These are phyloP conservation scores for Incurvaria masculella DNA, from an alignment of 2,888 invertebrate genomes.

Conservation along the genomic window DNA sequence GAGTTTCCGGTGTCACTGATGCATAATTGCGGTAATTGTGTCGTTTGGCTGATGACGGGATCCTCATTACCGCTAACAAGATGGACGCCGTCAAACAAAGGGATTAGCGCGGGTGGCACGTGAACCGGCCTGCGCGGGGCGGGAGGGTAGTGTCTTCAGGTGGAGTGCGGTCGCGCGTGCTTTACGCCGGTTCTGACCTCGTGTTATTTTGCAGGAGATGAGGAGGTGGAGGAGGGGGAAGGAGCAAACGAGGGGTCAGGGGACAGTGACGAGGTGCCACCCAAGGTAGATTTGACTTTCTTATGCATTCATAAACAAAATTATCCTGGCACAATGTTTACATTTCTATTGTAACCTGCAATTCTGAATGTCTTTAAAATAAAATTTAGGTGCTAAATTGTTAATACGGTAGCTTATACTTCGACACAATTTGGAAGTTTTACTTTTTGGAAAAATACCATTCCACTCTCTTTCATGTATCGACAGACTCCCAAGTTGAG, in stretches of 20 bases:
- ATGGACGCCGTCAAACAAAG: slow-evolving; percentile 76
- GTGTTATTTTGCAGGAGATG: slow-evolving; percentile 48
- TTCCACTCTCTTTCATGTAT: too few species aligned
- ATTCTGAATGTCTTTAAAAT: slow-evolving; percentile 4
- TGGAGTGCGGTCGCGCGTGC: slow-evolving; percentile 23
- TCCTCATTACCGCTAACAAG: slow-evolving; percentile 71
- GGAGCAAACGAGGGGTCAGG: slow-evolving; percentile 68
- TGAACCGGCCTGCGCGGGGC: slow-evolving; percentile 22
- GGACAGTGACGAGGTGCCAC: slow-evolving; percentile 68
- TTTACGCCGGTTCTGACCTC: slow-evolving; percentile 8
- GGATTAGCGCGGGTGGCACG: slow-evolving; percentile 54
- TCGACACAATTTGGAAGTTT: too few species aligned
- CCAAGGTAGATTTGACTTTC: slow-evolving; percentile 43
- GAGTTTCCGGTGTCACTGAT: slow-evolving; percentile 9
- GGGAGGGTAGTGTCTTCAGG: neutral
- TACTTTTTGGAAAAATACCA: too few species aligned
- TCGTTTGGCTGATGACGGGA: neutral
- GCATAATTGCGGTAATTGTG: neutral
- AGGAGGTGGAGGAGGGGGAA: slow-evolving; percentile 68
- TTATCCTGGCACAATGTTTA: slow-evolving; percentile 10
- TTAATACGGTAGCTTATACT: too few species aligned
- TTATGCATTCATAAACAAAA: slow-evolving; percentile 16
- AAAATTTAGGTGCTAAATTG: slow-evolving; percentile 1
- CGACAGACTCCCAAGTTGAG: too few species aligned
- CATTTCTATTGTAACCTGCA: slow-evolving; percentile 3